Evolutionary conservation across 2,888 invertebrate genomes (phyloP), one percentile per base, ranked within the genome.

Genomic region (Salticus scenicus): DNA sequence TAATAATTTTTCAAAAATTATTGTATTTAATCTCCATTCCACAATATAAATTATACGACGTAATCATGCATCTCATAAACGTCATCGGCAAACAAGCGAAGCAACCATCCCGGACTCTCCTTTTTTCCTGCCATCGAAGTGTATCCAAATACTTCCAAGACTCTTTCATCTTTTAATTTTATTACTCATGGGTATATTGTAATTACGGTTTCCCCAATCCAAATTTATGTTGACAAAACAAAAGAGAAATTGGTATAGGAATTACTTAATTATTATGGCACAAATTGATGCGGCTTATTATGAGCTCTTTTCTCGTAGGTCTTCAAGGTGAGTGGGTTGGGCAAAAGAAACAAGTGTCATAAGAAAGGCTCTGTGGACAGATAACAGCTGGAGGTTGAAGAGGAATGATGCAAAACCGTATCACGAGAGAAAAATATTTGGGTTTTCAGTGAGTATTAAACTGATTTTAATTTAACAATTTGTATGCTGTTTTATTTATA

Each of bases 221-320:
- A 64, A 42, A 79, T 79, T 79, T 79, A 79, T 47, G 79, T 5
- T 66, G 20, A 24, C 64, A 31, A 72, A 79, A 79, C 79, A 79
- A 79, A 79, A 47, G 79, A 71, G 14, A 28, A 0, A 8, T 41
- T 12, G 79, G 66, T n/a, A 31, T 80, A 28, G n/a, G 73, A 80
- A 80, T 80, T 73, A 73, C 80, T 73, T 79, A 64, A 63, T 67
- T 73, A 73, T 20, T 24, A 12, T 41, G 31, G 73, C n/a, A n/a
- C 4, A 20, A 28, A 30, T 47, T 2, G 42, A 17, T 2, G 7
- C 42, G 42, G 10, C 14, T 17, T 17, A 10, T 2, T 5, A 2
- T 5, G 42, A n/a, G 42, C 17, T 5, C 7, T 14, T 7, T 4
- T 10, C 37, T 37, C 37, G 37, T 10, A 10, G 37, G 10, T n/a